phyloP scores from a whole-genome alignment of 2,888 invertebrate genomes.

The Agrochola lota region DNA sequence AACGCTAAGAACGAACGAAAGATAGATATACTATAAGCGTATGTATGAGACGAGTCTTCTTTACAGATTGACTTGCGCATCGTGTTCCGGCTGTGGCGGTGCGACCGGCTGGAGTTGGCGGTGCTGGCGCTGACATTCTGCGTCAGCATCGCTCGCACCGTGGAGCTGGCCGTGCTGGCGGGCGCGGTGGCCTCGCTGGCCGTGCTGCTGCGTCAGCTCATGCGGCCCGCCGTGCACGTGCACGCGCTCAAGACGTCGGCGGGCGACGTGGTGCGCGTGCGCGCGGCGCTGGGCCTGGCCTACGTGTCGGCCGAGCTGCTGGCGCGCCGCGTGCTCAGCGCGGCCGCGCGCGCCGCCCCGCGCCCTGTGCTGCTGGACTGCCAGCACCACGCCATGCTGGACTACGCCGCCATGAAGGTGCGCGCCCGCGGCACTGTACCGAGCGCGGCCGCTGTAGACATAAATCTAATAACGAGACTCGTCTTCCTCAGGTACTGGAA shows the following conservation, averaged over 20 bases:
- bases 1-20: too few relatives aligned
- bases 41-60: neutral
- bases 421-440: rapidly evolving
- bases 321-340: slow-evolving; percentile 89
- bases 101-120: slow-evolving; percentile 91
- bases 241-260: slow-evolving; percentile 64
- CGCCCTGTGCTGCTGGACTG: slow-evolving; percentile 91
- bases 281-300: slow-evolving; percentile 92
- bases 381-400: slow-evolving; percentile 91
- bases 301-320: slow-evolving; percentile 93
- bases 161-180: slow-evolving; percentile 94
- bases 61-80: slow-evolving; percentile 89
- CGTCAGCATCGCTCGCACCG: slow-evolving; percentile 92
- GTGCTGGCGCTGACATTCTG: slow-evolving; percentile 92
- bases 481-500: slow-evolving; percentile 88
- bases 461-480: neutral
- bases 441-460: rapidly evolving
- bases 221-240: slow-evolving; percentile 90
- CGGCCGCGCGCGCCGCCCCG: slow-evolving; percentile 82
- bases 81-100: slow-evolving; percentile 88
- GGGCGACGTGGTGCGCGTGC: slow-evolving; percentile 80
- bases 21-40: neutral
- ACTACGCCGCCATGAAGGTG: slow-evolving; percentile 86
- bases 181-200: slow-evolving; percentile 92
- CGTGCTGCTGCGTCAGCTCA: slow-evolving; percentile 92